These are phyloP conservation scores for Anseranas semipalmata DNA, from an alignment of 2,113 vertebrate genomes.

Conservation along the genomic window DNA sequence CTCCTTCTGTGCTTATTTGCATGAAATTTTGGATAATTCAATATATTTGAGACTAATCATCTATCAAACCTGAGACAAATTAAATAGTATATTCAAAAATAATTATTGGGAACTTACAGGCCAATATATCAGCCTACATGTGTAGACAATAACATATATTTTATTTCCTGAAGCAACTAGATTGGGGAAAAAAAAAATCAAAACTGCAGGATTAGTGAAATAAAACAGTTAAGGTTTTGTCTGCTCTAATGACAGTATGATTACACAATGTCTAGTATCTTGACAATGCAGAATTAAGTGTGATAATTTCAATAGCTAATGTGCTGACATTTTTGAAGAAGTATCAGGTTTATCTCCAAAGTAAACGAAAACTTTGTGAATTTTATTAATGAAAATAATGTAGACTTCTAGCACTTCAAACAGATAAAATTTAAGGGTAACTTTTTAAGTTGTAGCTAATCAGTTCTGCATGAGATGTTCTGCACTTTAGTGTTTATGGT, in stretches of 20 bases:
- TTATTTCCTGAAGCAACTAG: neutral
- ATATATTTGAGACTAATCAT: neutral
- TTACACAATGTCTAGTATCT: neutral
- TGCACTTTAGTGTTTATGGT: neutral
- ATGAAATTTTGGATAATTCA: neutral
- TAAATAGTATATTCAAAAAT: neutral
- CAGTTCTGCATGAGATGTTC: neutral
- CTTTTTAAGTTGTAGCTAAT: neutral
- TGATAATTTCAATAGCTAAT: neutral
- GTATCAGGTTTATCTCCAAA: neutral
- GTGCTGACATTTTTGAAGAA: neutral
- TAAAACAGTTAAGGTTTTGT: neutral
- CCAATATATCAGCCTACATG: neutral
- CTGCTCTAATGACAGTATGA: neutral
- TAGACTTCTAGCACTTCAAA: neutral
- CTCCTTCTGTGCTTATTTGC: neutral
- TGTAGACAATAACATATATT: neutral
- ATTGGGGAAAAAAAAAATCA: neutral
- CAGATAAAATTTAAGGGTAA: neutral
- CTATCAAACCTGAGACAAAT: neutral
- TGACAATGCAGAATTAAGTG: neutral
- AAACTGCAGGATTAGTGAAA: neutral
- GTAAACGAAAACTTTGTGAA: neutral
- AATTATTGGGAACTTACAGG: neutral
- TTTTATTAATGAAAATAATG: neutral